phyloP scores from a whole-genome alignment of 2,888 invertebrate species.

The Hydrotaea diabolus region DNA sequence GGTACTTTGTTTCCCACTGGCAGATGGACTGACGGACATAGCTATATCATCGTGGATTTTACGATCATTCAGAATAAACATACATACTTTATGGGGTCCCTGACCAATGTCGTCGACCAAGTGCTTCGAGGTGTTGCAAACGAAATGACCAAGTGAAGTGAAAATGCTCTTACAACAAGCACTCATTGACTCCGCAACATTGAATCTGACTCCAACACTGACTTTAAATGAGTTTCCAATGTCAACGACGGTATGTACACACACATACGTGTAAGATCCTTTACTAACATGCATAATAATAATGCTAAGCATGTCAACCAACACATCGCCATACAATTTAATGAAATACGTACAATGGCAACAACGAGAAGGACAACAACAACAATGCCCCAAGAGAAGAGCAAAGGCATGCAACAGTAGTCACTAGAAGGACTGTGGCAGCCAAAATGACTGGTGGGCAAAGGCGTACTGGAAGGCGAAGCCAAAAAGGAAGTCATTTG shows the following conservation, averaged over 20 bases:
- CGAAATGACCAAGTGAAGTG: too few relatives aligned
- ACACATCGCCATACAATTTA: constrained; percentile 29
- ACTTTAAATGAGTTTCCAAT: neutral
- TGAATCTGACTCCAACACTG: neutral
- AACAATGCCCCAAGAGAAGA: constrained; percentile 3
- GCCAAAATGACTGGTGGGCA: neutral
- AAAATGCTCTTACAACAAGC: constrained; percentile 48
- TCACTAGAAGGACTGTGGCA: neutral
- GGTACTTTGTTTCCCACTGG: too few relatives aligned
- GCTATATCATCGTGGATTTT: too few relatives aligned
- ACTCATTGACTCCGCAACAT: constrained; percentile 4
- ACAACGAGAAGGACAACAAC: neutral
- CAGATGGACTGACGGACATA: too few relatives aligned
- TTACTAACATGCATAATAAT: constrained; percentile 55
- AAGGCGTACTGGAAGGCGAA: neutral
- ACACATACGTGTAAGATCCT: constrained; percentile 17
- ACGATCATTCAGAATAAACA: too few relatives aligned
- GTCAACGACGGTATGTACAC: neutral
- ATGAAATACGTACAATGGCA: constrained; percentile 2
- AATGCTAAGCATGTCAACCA: constrained; percentile 51
- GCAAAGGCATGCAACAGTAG: constrained; percentile 27
- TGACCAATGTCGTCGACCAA: too few relatives aligned
- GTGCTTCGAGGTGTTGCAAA: too few relatives aligned
- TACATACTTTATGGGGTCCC: too few relatives aligned
- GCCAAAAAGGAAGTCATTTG: constrained; percentile 55